These are phyloP conservation scores for Epistrophella euchroma DNA, from an alignment of 2,888 invertebrate genomes.

Conservation along the genomic window DNA sequence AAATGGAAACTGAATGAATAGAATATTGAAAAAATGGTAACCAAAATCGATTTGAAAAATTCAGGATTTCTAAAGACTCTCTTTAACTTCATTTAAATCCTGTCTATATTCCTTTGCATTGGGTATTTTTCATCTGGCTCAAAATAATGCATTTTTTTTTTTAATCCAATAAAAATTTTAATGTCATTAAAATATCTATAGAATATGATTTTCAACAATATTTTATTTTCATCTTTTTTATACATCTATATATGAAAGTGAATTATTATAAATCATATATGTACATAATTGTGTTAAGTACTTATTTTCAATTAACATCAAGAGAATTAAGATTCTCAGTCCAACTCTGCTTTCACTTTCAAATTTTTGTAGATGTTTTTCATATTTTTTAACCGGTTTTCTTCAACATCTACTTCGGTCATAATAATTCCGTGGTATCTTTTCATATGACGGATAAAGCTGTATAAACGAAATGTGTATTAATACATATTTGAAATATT, in stretches of 20 bases:
- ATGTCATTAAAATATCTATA: background rate
- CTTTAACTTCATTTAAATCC: background rate
- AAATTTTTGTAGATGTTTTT: conserved; percentile 11
- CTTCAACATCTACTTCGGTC: background rate
- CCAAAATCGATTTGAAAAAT: background rate
- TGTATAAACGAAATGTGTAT: background rate
- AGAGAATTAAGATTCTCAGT: background rate
- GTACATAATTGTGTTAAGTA: background rate
- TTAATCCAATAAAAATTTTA: background rate
- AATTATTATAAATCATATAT: conserved; percentile 16
- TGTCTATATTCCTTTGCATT: background rate
- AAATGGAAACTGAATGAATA: no score
- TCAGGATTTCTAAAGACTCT: no score
- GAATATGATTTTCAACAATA: no score
- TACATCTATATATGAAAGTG: no score
- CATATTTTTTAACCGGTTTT: conserved; percentile 11
- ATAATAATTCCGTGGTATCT: background rate
- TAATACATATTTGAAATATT: no score
- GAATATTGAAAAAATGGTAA: background rate
- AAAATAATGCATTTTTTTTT: background rate
- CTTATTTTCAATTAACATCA: background rate
- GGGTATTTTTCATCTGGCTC: no score
- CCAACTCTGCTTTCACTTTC: background rate
- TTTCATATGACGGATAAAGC: conserved; percentile 8
- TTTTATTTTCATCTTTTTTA: no score